Percentiles rank a stretch among this genome's conserved stretches.
Evolutionary conservation across 1,140 invertebrate genomes (phyloP).

Genomic region (Macrocentrus cingulum): DNA sequence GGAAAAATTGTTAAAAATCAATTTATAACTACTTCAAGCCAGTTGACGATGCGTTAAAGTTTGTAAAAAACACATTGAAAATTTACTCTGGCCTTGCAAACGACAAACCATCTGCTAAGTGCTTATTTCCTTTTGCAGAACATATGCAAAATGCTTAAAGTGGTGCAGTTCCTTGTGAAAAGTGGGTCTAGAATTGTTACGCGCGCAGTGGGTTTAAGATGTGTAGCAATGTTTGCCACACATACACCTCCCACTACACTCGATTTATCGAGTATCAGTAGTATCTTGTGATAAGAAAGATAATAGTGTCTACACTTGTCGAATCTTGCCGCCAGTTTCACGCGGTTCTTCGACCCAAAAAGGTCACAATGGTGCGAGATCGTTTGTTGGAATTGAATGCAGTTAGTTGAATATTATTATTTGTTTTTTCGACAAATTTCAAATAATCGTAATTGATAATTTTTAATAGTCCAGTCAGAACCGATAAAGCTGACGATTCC

Average conservation of each 20-base stretch:
- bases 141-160: conserved; percentile 18
- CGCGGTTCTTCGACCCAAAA: not conserved
- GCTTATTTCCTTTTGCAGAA: conserved; percentile 18
- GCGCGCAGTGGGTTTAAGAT: not conserved
- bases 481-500: not conserved
- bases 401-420: conserved; percentile 42
- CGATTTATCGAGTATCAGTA: conserved; percentile 1
- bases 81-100: conserved; percentile 4
- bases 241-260: too few relatives aligned
- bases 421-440: not conserved
- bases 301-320: not conserved
- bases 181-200: not conserved
- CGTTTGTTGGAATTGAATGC: conserved; percentile 50
- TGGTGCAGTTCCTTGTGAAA: conserved; percentile 1
- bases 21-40: too few relatives aligned
- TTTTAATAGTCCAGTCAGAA: not conserved
- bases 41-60: too few relatives aligned
- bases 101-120: conserved; percentile 25
- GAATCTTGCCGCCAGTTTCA: conserved; percentile 5
- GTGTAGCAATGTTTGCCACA: conserved; percentile 2
- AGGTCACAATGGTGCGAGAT: conserved; percentile 51
- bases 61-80: too few relatives aligned
- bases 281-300: conserved; percentile 6
- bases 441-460: not conserved
- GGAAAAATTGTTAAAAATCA: too few relatives aligned